These are phyloP conservation scores for Folsomia manolachei DNA, from an alignment of 2,888 invertebrate genomes.

Conservation along the genomic window DNA sequence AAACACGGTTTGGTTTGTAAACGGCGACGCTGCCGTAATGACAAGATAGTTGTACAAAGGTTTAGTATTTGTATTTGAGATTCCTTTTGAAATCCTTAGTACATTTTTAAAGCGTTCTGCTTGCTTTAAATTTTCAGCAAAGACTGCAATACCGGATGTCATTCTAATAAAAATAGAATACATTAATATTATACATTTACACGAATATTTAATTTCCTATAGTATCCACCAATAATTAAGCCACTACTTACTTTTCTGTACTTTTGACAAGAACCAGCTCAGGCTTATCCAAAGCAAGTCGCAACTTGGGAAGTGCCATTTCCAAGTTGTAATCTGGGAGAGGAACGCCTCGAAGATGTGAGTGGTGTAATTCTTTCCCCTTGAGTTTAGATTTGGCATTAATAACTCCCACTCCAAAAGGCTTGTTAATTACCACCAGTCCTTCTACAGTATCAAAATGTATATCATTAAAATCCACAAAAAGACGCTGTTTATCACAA, in stretches of 20 bases:
- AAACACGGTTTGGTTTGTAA: neutral
- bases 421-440: conserved; percentile 43
- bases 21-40: conserved; percentile 22
- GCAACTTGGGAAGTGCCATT: conserved; percentile 35
- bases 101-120: conserved; percentile 16
- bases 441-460: conserved; percentile 32
- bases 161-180: conserved; percentile 25
- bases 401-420: conserved; percentile 41
- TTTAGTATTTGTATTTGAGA: conserved; percentile 9
- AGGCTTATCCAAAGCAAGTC: conserved; percentile 28
- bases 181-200: too few species aligned
- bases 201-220: neutral
- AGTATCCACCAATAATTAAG: neutral
- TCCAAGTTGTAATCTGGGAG: conserved; percentile 30
- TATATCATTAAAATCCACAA: neutral
- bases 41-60: conserved; percentile 30
- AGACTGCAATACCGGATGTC: conserved; percentile 42
- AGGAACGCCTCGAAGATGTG: conserved; percentile 30
- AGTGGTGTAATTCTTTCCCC: neutral
- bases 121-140: conserved; percentile 30
- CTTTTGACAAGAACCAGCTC: conserved; percentile 30
- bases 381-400: conserved; percentile 3
- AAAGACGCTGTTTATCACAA: neutral
- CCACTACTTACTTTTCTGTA: conserved; percentile 34
- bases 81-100: conserved; percentile 17